Evolutionary conservation across 2,888 invertebrate genomes (phyloP).

Genomic region (Idaea straminata): DNA sequence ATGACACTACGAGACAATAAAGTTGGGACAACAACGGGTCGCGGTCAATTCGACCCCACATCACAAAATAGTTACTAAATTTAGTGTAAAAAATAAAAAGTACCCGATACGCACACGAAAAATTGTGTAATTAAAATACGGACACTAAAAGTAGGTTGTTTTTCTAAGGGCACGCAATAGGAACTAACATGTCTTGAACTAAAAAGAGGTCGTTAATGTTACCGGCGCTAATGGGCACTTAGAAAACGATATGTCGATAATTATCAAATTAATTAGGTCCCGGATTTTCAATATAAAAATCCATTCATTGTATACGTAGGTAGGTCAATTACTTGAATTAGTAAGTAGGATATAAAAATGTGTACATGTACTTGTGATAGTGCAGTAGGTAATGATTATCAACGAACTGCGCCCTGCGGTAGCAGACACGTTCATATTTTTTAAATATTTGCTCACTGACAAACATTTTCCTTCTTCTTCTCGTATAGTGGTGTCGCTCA

Average conservation of each 20-base stretch:
- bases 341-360: not conserved
- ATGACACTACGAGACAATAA: constrained; percentile 38
- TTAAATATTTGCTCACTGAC: too few species aligned
- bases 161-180: not conserved
- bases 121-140: not conserved
- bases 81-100: not conserved
- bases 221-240: not conserved
- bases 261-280: not conserved
- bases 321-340: not conserved
- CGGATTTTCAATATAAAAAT: not conserved
- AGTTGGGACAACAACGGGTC: constrained; percentile 35
- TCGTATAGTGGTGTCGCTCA: too few species aligned
- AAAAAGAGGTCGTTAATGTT: not conserved
- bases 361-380: too few species aligned
- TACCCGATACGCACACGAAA: not conserved
- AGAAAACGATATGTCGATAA: not conserved
- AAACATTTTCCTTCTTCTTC: too few species aligned
- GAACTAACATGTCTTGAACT: not conserved
- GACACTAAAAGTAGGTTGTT: not conserved
- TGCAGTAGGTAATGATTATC: too few species aligned
- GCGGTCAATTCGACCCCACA: not conserved
- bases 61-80: not conserved
- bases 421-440: too few species aligned
- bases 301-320: not conserved
- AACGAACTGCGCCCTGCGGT: too few species aligned